Conservation (phyloP, 2,113 vertebrate species). For the Equus przewalskii region DNA sequence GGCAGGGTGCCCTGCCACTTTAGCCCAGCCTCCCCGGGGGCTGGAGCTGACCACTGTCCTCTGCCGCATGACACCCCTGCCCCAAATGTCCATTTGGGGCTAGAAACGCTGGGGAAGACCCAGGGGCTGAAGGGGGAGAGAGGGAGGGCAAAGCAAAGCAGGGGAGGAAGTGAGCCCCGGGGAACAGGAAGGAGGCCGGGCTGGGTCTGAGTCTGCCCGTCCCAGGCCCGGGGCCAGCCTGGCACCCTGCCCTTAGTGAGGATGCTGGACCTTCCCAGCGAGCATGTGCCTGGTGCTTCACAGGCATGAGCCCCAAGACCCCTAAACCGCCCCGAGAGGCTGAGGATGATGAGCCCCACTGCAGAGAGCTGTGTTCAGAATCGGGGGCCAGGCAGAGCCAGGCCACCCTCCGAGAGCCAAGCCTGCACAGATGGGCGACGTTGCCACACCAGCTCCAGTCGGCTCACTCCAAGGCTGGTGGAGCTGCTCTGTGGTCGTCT, state of each 20-base stretch:
- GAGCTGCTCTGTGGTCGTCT: neutral
- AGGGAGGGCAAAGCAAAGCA: fast-evolving
- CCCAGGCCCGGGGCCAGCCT: fast-evolving
- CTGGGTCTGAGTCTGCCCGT: neutral
- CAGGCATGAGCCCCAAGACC: neutral
- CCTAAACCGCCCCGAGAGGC: too few relatives aligned
- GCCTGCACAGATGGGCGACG: fast-evolving
- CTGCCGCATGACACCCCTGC: fast-evolving
- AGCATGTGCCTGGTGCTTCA: too few relatives aligned
- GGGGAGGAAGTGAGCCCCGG: constrained; percentile 47
- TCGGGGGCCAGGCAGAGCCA: neutral
- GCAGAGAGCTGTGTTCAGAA: neutral
- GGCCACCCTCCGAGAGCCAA: neutral
- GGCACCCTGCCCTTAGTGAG: fast-evolving
- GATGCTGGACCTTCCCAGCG: fast-evolving
- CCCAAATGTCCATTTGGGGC: neutral
- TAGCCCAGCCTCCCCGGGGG: neutral
- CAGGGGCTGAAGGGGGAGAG: neutral
- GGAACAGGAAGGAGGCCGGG: neutral
- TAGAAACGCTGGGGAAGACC: fast-evolving
- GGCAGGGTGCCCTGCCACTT: neutral
- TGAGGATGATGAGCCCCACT: neutral
- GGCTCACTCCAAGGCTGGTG: fast-evolving
- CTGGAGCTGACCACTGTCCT: neutral
- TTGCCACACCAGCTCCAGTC: fast-evolving